Evolutionary conservation across 2,888 invertebrate species (phyloP).

Genomic region (Agonopterix subpropinquella): DNA sequence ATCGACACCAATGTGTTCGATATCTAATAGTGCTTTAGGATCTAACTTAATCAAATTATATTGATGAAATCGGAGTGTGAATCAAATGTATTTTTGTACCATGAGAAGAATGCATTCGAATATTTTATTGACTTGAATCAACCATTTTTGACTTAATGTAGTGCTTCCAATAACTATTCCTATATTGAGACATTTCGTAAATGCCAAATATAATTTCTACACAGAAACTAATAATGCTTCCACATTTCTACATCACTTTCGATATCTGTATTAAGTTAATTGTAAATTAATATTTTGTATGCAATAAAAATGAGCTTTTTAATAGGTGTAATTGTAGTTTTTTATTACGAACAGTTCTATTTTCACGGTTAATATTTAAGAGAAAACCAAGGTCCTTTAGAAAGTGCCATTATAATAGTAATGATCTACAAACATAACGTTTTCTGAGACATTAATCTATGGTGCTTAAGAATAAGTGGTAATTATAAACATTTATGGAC

Average conservation of each 20-base stretch:
- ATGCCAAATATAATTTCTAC: slow-evolving; percentile 39
- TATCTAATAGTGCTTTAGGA: too few relatives aligned
- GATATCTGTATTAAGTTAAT: not conserved
- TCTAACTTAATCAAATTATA: not conserved
- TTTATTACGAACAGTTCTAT: slow-evolving; percentile 12
- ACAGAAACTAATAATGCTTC: slow-evolving; percentile 23
- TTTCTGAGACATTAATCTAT: not conserved
- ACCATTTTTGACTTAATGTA: slow-evolving; percentile 19
- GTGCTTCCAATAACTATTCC: slow-evolving; percentile 47
- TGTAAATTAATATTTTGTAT: not conserved
- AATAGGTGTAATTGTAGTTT: slow-evolving; percentile 15
- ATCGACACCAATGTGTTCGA: too few relatives aligned
- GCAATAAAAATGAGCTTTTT: slow-evolving; percentile 15
- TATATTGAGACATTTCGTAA: slow-evolving; percentile 25
- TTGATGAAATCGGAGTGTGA: not conserved
- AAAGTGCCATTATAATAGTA: slow-evolving; percentile 25
- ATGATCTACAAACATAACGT: not conserved
- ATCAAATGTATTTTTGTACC: slow-evolving; percentile 29
- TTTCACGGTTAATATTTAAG: slow-evolving; percentile 9
- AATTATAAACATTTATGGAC: not conserved
- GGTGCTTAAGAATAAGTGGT: slow-evolving; percentile 1
- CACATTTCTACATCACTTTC: slow-evolving; percentile 16
- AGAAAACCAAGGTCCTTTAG: slow-evolving; percentile 11
- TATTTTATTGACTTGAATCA: slow-evolving; percentile 7
- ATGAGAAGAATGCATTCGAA: slow-evolving; percentile 19